phyloP scores from a whole-genome alignment of 2,888 invertebrate species.

The Caenorhabditis parvicauda region DNA sequence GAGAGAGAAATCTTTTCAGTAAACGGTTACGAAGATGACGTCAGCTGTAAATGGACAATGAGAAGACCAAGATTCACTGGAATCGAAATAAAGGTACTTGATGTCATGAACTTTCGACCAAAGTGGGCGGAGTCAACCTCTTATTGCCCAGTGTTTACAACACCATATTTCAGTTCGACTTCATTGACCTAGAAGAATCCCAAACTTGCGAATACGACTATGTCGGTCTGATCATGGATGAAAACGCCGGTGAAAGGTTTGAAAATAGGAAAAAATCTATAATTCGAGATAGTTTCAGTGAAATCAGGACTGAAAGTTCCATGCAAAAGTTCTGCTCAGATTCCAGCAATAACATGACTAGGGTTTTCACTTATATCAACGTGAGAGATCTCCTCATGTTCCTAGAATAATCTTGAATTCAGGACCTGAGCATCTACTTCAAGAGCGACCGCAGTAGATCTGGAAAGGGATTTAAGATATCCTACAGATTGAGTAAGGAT shows the following conservation, averaged over 20 bases:
- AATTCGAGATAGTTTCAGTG: too few species aligned
- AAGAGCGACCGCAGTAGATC: slow-evolving; percentile 31
- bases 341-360: too few species aligned
- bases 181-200: slow-evolving; percentile 65
- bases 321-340: too few species aligned
- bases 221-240: slow-evolving; percentile 12
- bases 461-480: slow-evolving; percentile 50
- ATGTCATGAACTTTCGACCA: too few species aligned
- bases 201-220: slow-evolving; percentile 33
- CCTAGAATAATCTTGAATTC: too few species aligned
- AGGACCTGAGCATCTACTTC: slow-evolving; percentile 36
- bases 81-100: slow-evolving; percentile 28
- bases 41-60: slow-evolving; percentile 52
- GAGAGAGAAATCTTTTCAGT: too few species aligned
- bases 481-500: slow-evolving; percentile 48
- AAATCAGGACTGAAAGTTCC: too few species aligned
- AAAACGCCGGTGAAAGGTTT: too few species aligned
- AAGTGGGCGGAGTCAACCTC: background rate
- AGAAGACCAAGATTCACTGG: slow-evolving; percentile 41
- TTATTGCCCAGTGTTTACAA: background rate
- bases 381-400: too few species aligned
- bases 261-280: too few species aligned
- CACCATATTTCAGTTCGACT: slow-evolving; percentile 26
- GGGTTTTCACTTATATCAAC: too few species aligned
- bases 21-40: slow-evolving; percentile 31